Percentiles rank a stretch among this genome's conserved stretches.
Conservation (phyloP, 2,797 vertebrate genomes). For the Spheniscus humboldti region DNA sequence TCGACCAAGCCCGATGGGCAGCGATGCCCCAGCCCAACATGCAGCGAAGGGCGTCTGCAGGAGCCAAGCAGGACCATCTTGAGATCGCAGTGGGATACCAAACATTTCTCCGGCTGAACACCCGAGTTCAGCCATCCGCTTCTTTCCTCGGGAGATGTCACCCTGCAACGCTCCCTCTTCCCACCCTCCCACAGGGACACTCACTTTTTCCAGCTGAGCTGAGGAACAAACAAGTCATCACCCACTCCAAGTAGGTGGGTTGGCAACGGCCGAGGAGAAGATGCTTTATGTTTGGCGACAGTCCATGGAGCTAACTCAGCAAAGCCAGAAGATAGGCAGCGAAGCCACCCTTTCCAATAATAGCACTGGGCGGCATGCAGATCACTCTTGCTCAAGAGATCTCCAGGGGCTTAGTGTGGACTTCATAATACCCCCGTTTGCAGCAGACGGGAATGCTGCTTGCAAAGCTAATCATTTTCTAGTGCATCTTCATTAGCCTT, state of each 20-base stretch:
- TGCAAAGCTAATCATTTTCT: background rate
- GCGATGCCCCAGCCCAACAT: background rate
- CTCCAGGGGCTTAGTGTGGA: background rate
- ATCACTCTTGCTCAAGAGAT: background rate
- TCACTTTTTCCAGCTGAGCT: conserved; percentile 34
- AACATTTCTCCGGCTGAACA: background rate
- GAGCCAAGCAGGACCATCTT: background rate
- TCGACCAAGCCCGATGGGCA: accelerated
- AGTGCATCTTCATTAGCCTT: background rate
- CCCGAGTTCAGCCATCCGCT: accelerated
- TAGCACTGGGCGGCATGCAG: background rate
- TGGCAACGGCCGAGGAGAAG: background rate
- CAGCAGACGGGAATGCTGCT: background rate
- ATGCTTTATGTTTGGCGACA: background rate
- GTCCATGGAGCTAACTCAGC: background rate
- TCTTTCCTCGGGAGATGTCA: background rate
- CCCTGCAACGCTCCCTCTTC: background rate
- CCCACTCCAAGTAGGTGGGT: conserved; percentile 22
- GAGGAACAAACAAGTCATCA: conserved; percentile 47
- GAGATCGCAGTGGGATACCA: background rate
- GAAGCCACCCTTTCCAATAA: conserved; percentile 13
- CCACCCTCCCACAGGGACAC: conserved; percentile 32
- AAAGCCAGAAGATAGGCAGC: conserved; percentile 1
- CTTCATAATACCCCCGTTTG: background rate
- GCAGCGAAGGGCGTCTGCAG: background rate